A percentile compares a stretch with the other conserved stretches of the same genome.
Conservation (phyloP, 2,888 invertebrate genomes). For the Craniophora ligustri region DNA sequence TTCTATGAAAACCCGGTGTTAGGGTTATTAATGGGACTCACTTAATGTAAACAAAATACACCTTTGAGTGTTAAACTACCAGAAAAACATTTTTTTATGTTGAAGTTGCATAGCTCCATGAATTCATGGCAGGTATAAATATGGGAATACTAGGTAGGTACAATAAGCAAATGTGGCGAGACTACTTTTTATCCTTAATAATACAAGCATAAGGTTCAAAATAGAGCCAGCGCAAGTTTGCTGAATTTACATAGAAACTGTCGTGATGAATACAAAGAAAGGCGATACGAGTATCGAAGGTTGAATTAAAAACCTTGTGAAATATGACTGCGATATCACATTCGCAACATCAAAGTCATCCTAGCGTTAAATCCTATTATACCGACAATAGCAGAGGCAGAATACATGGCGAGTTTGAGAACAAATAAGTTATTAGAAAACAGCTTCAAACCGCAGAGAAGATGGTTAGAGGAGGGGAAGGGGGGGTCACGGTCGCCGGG, state of each 20-base stretch:
- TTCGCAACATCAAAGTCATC: conserved; percentile 1
- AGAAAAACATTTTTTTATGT: not conserved
- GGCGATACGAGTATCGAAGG: not conserved
- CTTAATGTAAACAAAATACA: conserved; percentile 22
- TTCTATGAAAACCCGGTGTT: conserved; percentile 33
- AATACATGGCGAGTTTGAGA: conserved; percentile 48
- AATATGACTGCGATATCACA: conserved; percentile 2
- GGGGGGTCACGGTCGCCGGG: conserved; percentile 82
- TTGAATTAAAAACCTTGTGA: conserved; percentile 1
- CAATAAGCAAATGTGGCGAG: too few relatives aligned
- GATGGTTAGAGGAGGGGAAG: conserved; percentile 49
- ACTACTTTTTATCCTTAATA: too few relatives aligned
- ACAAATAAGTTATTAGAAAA: conserved; percentile 60
- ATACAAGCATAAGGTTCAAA: too few relatives aligned
- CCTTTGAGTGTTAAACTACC: not conserved
- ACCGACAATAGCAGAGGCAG: conserved; percentile 13
- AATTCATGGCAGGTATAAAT: too few relatives aligned
- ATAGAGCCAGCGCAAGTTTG: too few relatives aligned
- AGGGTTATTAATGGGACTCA: conserved; percentile 32
- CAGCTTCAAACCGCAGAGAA: conserved; percentile 54
- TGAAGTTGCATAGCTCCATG: not conserved
- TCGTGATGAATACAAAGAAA: not conserved
- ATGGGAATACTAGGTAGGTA: too few relatives aligned
- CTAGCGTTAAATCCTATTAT: conserved; percentile 5
- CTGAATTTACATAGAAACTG: not conserved